Evolutionary conservation across 2,113 vertebrate species (phyloP), one percentile per base, ranked within the genome.

Genomic region (Neomonachus schauinslandi): DNA sequence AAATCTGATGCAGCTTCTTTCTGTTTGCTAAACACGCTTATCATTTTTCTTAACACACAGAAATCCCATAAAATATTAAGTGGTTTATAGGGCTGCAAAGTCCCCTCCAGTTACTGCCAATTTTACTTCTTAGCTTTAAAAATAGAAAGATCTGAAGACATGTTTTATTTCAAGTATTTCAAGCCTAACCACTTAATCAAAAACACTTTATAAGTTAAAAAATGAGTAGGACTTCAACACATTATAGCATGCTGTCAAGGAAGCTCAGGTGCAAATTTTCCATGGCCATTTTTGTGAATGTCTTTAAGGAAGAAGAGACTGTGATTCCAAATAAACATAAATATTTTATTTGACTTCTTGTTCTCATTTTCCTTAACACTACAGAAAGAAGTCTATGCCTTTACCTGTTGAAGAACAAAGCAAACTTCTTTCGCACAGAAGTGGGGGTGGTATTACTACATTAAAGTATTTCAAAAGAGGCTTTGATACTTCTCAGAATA

Each of bases 41-140:
- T 26, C 51, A 82, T 59, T 8, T 84, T 49, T 28, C 0, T 79
- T 94, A 71, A 59, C 31, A 93, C 11, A 80, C 31, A 55, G n/a
- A 33, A 79, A 21, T 95, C 5, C 33, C 51, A 53, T 16, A 87
- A 88, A 24, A 86, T 24, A 57, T 63, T 89, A 94, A 15, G 22
- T 16, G 88, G 53, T 77, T 18, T 97, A 7, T 26, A 83, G 16
- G 10, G 9, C 21, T 89, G 4, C 24, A 28, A 33, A 2, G 4
- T 76, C 49, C 39, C 67, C 28, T 82, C 1, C 6, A 72, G 14
- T 84, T 80, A 81, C 72, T 95, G 69, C 4, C 87, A 46, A 81
- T 59, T 74, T 94, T 91, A 92, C 11, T 92, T 90, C 31, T 93
- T n/a, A 49, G 39, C 8, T 57, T 97, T 93, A 94, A 51, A 49